These are phyloP conservation scores for Chydorus sphaericus DNA, from an alignment of 2,888 invertebrate species.

Conservation along the genomic window DNA sequence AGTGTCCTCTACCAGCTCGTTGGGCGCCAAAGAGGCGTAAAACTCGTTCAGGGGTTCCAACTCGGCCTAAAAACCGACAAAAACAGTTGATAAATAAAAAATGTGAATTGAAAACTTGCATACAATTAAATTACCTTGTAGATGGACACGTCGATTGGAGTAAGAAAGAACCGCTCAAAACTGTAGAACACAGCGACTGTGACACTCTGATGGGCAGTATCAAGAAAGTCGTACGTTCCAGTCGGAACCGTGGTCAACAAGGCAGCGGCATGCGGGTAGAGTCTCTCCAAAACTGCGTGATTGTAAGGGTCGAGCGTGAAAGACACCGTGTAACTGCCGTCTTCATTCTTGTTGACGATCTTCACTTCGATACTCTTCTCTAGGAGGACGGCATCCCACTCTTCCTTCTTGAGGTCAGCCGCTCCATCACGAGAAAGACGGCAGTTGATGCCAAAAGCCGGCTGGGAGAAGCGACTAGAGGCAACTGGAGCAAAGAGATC, in stretches of 20 bases:
- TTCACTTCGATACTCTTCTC: background rate
- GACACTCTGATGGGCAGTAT: background rate
- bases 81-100: background rate
- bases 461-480: background rate
- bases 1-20: background rate
- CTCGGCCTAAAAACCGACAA: background rate
- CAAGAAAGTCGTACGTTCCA: too few relatives aligned
- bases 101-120: background rate
- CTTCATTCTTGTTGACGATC: background rate
- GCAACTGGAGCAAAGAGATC: background rate
- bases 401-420: background rate
- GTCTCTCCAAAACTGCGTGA: background rate
- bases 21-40: conserved; percentile 7
- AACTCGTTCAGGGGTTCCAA: conserved; percentile 10
- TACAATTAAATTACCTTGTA: background rate
- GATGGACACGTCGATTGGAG: background rate
- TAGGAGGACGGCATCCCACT: background rate
- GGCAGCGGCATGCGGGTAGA: background rate
- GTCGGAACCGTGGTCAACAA: too few relatives aligned
- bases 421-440: background rate
- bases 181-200: background rate
- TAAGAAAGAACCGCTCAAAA: background rate
- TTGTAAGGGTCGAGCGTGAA: background rate
- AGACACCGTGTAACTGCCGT: background rate
- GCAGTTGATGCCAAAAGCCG: conserved; percentile 11